Evolutionary conservation across 2,888 invertebrate genomes (phyloP), one percentile per base, ranked within the genome.

Genomic region (Choreutis nemorana): DNA sequence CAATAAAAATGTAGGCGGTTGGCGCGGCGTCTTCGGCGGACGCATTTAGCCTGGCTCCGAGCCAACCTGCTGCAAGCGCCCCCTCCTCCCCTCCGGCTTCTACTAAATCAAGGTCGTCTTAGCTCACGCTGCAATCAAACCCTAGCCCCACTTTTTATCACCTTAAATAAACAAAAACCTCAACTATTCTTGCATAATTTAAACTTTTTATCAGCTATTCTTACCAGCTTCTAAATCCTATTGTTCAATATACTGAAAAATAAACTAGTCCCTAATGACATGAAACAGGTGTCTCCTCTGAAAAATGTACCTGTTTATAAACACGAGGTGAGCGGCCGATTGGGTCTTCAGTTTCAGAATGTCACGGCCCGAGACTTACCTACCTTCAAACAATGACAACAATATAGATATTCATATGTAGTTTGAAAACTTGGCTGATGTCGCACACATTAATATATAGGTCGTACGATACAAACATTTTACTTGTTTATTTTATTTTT

Each of bases 1-100:
- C 63, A 59, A 70, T 72, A 75, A 78, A 72, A 75, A 68, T 75
- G 68, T 65, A 68, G 67, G 56, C 44, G 46, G 65, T 66, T 70
- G 72, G 72, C 71, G 64, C 62, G 62, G 51, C 66, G 61, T 45
- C 58, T 62, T 51, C 61, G 55, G 40, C 45, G 48, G 55, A 58
- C 71, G 58, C 55, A 64, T 72, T 72, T 78, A 78, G 75, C 64
- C 72, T 78, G 77, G 77, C 65, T 39, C 28, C 20, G 9, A 32
- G 65, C 75, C 77, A 75, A 48, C 48, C 43, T 48, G 56, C 58
- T 73, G 71, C 77, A 75, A 62, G 53, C 59, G 51, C 55, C 54
- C 51, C 52, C 49, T 58, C 56, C 54, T 57, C 57, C 55, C 30
- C 37, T 50, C 53, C 50, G 58, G 52, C 50, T 55, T 39, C 37